Conservation (phyloP, 2,113 vertebrate species). For the Pollachius pollachius region DNA sequence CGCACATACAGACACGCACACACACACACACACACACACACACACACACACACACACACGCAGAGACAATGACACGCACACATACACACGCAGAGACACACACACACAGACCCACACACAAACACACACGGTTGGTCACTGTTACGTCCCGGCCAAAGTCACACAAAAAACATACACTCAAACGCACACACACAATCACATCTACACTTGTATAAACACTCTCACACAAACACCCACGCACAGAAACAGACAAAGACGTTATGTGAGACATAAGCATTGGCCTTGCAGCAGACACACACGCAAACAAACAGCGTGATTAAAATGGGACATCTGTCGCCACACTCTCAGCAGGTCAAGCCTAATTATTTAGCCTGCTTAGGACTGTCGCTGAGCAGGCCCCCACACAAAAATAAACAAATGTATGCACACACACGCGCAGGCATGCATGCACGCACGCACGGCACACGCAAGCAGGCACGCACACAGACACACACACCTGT, state of each 20-base stretch:
- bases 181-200: too few relatives aligned
- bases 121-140: not conserved
- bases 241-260: too few relatives aligned
- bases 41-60: slow-evolving; percentile 7
- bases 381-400: slow-evolving; percentile 30
- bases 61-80: slow-evolving; percentile 5
- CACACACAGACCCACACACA: too few relatives aligned
- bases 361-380: slow-evolving; percentile 19
- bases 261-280: not conserved
- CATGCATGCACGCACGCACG: not conserved
- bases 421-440: not conserved
- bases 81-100: not conserved
- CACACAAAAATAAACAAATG: slow-evolving; percentile 23
- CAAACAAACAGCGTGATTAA: not conserved
- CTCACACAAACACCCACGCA: too few relatives aligned
- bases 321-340: slow-evolving; percentile 7
- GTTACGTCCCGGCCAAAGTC: too few relatives aligned
- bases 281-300: not conserved
- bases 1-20: slow-evolving; percentile 4
- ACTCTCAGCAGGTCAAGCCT: slow-evolving; percentile 24
- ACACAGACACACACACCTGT: slow-evolving; percentile 1
- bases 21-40: slow-evolving; percentile 12
- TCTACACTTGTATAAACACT: too few relatives aligned
- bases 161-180: too few relatives aligned
- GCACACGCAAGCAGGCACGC: not conserved